Conservation (phyloP, 1,140 invertebrate species). For the Pristionchus pacificus region DNA sequence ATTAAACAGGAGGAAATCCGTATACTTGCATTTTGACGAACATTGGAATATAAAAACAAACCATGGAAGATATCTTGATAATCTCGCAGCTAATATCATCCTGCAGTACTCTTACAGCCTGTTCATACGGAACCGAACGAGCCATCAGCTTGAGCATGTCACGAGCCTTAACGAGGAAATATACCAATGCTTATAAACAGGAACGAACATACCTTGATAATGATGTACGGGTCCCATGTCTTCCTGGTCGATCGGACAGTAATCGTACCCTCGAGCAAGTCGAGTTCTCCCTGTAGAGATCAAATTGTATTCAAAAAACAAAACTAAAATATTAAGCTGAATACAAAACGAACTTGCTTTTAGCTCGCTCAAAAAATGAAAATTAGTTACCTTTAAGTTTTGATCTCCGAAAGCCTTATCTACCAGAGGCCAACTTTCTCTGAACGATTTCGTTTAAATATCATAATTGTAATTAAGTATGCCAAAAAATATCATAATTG, state of each 20-base stretch:
- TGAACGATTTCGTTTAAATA: background rate
- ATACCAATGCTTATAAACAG: background rate
- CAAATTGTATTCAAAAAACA: background rate
- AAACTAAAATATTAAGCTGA: too few species aligned
- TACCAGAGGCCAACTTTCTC: constrained; percentile 88
- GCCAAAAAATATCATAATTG: background rate
- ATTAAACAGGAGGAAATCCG: background rate
- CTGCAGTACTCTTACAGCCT: constrained; percentile 67
- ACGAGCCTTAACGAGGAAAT: constrained; percentile 64
- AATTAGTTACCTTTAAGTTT: constrained; percentile 69
- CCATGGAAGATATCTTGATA: constrained; percentile 88
- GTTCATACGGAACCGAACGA: constrained; percentile 92
- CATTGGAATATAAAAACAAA: constrained; percentile 57
- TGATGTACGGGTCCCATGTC: constrained; percentile 97
- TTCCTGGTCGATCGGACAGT: constrained; percentile 88
- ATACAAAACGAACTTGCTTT: too few species aligned
- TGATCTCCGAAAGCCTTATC: constrained; percentile 71
- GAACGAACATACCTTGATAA: constrained; percentile 74
- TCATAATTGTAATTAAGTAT: background rate
- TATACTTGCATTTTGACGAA: background rate
- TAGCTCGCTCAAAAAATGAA: too few species aligned
- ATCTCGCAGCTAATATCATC: constrained; percentile 91
- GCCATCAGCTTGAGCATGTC: constrained; percentile 92
- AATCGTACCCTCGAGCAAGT: constrained; percentile 72
- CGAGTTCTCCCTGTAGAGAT: constrained; percentile 64